Evolutionary conservation across 1,140 invertebrate genomes (phyloP).

Genomic region (Episyrphus balteatus): DNA sequence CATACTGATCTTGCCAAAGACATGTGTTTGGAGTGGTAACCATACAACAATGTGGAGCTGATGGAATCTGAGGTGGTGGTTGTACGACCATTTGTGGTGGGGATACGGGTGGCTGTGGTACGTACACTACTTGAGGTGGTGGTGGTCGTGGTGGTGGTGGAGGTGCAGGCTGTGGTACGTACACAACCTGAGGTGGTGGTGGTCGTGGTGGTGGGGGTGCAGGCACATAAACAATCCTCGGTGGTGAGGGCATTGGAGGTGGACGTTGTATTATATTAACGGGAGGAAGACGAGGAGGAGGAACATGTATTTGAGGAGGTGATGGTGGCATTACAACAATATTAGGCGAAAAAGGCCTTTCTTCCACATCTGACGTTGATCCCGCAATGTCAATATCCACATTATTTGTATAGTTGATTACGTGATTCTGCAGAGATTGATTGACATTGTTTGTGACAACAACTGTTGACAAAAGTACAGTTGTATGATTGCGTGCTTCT

Average conservation of each 20-base stretch:
- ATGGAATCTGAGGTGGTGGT: no score
- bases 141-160: background rate
- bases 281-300: no score
- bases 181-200: background rate
- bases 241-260: no score
- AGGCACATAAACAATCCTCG: no score
- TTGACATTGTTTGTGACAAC: slow-evolving; percentile 1
- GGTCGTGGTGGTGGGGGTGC: slow-evolving; percentile 9
- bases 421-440: background rate
- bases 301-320: background rate
- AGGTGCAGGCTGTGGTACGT: background rate
- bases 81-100: background rate
- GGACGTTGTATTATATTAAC: no score
- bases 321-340: slow-evolving; percentile 15
- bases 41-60: no score
- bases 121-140: background rate
- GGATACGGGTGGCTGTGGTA: background rate
- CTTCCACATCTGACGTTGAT: slow-evolving; percentile 9
- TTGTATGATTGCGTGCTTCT: slow-evolving; percentile 7
- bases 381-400: slow-evolving; percentile 7
- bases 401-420: slow-evolving; percentile 17
- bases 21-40: no score
- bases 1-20: no score
- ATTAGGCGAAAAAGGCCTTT: slow-evolving; percentile 11
- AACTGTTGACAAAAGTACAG: slow-evolving; percentile 11